A percentile compares a stretch with the other conserved stretches of the same genome.
Conservation (phyloP, 2,113 vertebrate species). For the Fukomys damarensis region DNA sequence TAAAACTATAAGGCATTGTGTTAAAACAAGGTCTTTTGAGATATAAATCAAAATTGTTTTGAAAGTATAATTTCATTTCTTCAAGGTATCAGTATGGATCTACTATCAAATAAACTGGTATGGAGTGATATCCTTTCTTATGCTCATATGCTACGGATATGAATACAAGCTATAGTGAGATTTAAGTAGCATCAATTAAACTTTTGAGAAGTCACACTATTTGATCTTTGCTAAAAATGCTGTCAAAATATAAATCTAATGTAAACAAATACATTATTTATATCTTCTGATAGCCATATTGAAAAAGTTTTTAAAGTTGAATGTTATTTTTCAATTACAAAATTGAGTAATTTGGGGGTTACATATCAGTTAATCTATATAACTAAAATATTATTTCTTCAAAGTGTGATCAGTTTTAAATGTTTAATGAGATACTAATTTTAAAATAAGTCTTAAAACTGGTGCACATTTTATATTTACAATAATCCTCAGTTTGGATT, state of each 20-base stretch:
- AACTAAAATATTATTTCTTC: constrained; percentile 33
- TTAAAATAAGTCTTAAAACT: neutral
- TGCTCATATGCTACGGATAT: neutral
- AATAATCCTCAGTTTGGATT: neutral
- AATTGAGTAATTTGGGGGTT: neutral
- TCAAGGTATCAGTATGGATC: neutral
- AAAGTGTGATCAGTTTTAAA: neutral
- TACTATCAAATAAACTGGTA: neutral
- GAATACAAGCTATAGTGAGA: neutral
- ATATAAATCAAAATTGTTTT: constrained; percentile 13
- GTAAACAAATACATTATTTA: neutral
- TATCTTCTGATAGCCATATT: constrained; percentile 12
- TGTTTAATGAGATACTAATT: neutral
- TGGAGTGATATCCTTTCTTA: neutral
- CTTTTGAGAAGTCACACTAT: neutral
- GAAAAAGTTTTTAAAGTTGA: neutral
- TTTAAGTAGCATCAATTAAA: neutral
- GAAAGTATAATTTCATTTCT: neutral
- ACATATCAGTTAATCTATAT: neutral
- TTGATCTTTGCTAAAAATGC: neutral
- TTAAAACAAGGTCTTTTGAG: neutral
- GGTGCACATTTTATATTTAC: neutral
- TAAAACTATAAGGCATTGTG: neutral
- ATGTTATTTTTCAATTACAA: neutral
- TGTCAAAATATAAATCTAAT: neutral